These are phyloP conservation scores for Drosophila mayri DNA, from an alignment of 1,140 invertebrate genomes.

Conservation along the genomic window DNA sequence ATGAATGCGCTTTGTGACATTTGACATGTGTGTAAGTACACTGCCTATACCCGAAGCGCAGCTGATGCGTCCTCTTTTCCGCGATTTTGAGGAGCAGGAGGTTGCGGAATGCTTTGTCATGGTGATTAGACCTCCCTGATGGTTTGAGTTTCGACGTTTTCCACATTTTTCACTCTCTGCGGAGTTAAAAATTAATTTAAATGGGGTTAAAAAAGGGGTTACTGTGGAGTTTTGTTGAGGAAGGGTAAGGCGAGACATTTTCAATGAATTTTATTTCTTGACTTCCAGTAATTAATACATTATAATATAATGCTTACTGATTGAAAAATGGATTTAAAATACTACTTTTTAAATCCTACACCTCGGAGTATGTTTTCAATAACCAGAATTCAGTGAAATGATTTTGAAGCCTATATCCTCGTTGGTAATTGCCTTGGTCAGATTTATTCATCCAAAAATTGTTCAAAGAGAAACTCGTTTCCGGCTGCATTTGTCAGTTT, in stretches of 20 bases:
- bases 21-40: constrained; percentile 67
- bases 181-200: constrained; percentile 51
- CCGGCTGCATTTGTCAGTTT: constrained; percentile 73
- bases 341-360: not conserved
- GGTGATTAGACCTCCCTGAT: constrained; percentile 50
- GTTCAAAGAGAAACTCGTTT: constrained; percentile 73
- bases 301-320: not conserved
- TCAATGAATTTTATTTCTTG: too few relatives aligned
- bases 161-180: not conserved
- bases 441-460: constrained; percentile 77
- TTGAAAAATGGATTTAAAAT: not conserved
- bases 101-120: constrained; percentile 51
- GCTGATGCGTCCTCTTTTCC: constrained; percentile 46
- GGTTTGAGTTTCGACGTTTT: constrained; percentile 2
- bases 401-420: constrained; percentile 11
- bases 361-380: not conserved
- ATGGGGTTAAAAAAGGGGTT: constrained; percentile 11
- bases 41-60: constrained; percentile 28
- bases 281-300: not conserved
- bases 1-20: constrained; percentile 77
- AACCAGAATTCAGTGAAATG: not conserved
- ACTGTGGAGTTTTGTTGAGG: too few relatives aligned
- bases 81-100: not conserved
- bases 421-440: constrained; percentile 32
- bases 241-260: too few relatives aligned